Percentiles rank a stretch among this genome's conserved stretches.
phyloP scores from a whole-genome alignment of 2,888 invertebrate species.

The Macrophya annulata region DNA sequence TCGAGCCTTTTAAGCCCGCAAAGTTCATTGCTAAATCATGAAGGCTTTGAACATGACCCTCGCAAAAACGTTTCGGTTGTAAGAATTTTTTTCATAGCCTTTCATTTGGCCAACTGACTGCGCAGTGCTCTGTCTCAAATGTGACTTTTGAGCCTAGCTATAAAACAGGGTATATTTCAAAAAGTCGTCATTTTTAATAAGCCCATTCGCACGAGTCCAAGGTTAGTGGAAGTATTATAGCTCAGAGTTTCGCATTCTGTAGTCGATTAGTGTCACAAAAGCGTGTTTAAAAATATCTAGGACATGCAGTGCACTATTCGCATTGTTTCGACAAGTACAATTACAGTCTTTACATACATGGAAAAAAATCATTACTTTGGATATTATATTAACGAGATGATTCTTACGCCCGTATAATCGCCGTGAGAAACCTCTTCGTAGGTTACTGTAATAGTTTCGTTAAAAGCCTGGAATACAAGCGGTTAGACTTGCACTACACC shows the following conservation, averaged over 20 bases:
- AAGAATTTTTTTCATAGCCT: constrained; percentile 12
- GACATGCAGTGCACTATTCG: background rate
- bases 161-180: constrained; percentile 3
- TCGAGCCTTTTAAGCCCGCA: background rate
- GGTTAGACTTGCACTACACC: too few species aligned
- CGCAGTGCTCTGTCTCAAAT: background rate
- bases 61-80: background rate
- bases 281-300: background rate
- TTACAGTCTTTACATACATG: background rate
- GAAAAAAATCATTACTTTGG: background rate
- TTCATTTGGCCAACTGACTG: background rate
- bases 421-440: too few species aligned
- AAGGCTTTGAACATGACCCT: background rate
- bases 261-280: background rate
- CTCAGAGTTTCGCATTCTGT: background rate
- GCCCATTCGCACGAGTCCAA: background rate
- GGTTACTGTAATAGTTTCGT: background rate
- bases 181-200: constrained; percentile 37
- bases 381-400: background rate
- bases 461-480: background rate
- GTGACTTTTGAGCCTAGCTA: constrained; percentile 19
- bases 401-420: background rate
- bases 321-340: background rate
- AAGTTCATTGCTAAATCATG: background rate
- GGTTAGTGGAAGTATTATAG: background rate